Base-by-base conservation (phyloP, 1,140 invertebrate species). In the Formica selysi region DNA sequence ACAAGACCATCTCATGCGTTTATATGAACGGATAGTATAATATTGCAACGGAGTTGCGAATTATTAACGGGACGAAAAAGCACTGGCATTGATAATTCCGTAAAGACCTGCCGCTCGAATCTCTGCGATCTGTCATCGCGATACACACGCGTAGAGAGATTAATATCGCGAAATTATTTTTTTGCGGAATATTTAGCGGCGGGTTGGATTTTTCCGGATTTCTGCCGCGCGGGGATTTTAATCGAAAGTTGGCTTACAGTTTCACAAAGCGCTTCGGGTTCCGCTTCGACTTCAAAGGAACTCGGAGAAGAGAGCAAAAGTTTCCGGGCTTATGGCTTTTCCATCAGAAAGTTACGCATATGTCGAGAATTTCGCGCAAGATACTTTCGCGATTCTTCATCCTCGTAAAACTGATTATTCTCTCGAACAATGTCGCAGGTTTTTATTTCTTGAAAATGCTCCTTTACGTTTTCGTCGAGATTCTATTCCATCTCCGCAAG, bases 201-300 rank as follows among this genome's bases (percentile, higher is more conserved):
- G 57, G 51, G 29, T 61, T 13, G 80, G 59, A 76, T 79, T 85
- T 54, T 54, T 79, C 48, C 80, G 76, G 65, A 76, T 76, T 68
- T 38, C 32, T 26, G 19, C 10, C 38, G 26, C 57, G 59, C 68
- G 4, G 57, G n/a, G 86, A 87, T 88, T 92, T 85, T 89, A 89
- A 92, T 92, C 91, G 89, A 87, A 90, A 93, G 86, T 89, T 90
- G 80, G 88, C 87, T 91, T 87, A 65, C 16, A 87, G 87, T 87
- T 89, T 86, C 89, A 86, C 90, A 87, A 92, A 91, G 87, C 88
- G 29, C 80, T 83, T 83, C 68, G 22, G 54, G 79, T 83, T 86
- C 59, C 86, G 79, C 62, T 3, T 57, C 70, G 85, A 73, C 76
- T 87, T 87, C 70, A 85, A 91, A 87, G 86, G 65, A 86, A 89